Evolutionary conservation across 2,888 invertebrate genomes (phyloP).

Genomic region (Campaea margaritaria): DNA sequence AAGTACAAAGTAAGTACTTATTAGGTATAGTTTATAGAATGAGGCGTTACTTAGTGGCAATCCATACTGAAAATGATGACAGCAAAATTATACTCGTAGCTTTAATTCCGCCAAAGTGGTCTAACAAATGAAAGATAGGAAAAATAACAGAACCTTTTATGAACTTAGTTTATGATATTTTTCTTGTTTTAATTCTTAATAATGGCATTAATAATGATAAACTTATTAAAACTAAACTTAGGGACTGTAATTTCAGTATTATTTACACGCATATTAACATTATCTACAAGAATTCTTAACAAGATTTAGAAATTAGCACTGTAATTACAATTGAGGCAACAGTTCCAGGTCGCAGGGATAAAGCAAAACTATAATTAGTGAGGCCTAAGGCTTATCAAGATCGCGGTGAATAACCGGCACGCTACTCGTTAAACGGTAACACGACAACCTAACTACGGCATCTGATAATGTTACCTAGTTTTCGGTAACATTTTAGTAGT

Average conservation of each 20-base stretch:
- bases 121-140: too few relatives aligned
- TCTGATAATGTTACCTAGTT: slow-evolving; percentile 61
- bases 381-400: slow-evolving; percentile 72
- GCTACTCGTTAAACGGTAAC: slow-evolving; percentile 71
- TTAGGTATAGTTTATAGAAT: too few relatives aligned
- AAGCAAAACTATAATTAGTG: slow-evolving; percentile 77
- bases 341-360: slow-evolving; percentile 57
- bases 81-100: too few relatives aligned
- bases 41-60: too few relatives aligned
- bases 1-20: too few relatives aligned
- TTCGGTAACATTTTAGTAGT: slow-evolving; percentile 49
- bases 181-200: too few relatives aligned
- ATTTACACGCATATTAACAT: not conserved
- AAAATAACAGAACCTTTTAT: too few relatives aligned
- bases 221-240: too few relatives aligned
- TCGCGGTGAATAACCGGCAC: slow-evolving; percentile 64
- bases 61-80: too few relatives aligned
- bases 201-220: too few relatives aligned
- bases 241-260: not conserved
- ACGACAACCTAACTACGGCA: slow-evolving; percentile 66
- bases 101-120: too few relatives aligned
- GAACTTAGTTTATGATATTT: too few relatives aligned
- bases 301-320: slow-evolving; percentile 41
- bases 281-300: slow-evolving; percentile 26
- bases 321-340: slow-evolving; percentile 44